Conservation (phyloP, 1,140 invertebrate species). For the Drosophila subpulchrella region DNA sequence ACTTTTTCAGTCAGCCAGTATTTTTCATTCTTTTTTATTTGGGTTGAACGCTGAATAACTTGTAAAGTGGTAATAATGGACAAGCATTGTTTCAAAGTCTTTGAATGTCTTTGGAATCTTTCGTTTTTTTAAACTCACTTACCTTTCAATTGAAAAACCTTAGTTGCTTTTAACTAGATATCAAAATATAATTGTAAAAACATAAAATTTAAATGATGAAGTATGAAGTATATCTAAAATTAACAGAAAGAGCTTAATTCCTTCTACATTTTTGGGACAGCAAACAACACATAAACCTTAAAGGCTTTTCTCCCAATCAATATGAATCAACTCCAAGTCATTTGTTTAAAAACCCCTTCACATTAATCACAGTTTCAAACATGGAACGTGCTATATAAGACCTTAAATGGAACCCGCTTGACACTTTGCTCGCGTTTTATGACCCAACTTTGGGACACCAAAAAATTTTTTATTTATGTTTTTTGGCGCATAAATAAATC, state of each 20-base stretch:
- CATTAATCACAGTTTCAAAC: constrained; percentile 36
- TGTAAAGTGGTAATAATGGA: background rate
- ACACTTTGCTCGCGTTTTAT: constrained; percentile 74
- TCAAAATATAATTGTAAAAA: too few relatives aligned
- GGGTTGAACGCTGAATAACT: background rate
- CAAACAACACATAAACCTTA: background rate
- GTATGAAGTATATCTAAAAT: too few relatives aligned
- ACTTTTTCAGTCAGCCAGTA: constrained; percentile 4
- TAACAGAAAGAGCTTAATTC: too few relatives aligned
- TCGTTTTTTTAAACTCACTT: background rate
- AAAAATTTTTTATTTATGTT: constrained; percentile 55
- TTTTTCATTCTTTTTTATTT: background rate
- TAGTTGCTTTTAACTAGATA: too few relatives aligned
- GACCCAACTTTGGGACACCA: constrained; percentile 38
- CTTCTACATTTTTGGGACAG: background rate
- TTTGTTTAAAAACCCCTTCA: constrained; percentile 12
- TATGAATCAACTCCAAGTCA: background rate
- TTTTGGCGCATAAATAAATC: constrained; percentile 51
- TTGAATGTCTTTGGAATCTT: background rate
- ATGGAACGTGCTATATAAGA: constrained; percentile 43
- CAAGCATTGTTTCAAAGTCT: too few relatives aligned
- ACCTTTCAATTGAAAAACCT: too few relatives aligned
- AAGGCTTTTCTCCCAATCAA: background rate
- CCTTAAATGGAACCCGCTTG: constrained; percentile 59
- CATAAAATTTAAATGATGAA: too few relatives aligned